These are phyloP conservation scores for Sipha flava DNA, from an alignment of 1,140 invertebrate genomes.

Conservation along the genomic window DNA sequence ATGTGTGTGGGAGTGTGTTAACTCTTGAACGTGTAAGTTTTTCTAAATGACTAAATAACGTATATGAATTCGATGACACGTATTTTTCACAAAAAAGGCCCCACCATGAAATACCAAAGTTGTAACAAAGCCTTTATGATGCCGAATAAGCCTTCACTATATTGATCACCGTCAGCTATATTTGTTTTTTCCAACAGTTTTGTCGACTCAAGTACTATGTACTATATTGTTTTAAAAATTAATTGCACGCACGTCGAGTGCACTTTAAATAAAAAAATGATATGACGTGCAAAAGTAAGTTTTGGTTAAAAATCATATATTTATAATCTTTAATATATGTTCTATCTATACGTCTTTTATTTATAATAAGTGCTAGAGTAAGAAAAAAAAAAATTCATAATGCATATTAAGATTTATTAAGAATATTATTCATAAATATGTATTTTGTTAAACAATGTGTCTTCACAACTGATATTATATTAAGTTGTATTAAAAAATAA, in stretches of 20 bases:
- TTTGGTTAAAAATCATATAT: background rate
- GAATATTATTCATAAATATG: no score
- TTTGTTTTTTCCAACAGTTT: background rate
- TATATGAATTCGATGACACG: background rate
- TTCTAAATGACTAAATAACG: background rate
- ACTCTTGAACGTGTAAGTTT: background rate
- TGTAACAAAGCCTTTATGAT: background rate
- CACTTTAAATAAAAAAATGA: background rate
- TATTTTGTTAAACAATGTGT: no score
- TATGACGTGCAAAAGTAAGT: background rate
- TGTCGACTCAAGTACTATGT: background rate
- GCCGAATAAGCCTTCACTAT: background rate
- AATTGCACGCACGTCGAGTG: background rate
- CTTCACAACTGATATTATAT: no score
- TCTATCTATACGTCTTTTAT: no score
- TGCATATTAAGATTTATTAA: no score
- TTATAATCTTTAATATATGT: no score
- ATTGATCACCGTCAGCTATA: background rate
- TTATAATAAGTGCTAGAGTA: no score
- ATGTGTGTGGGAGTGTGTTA: background rate
- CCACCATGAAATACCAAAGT: background rate
- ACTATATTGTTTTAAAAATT: background rate
- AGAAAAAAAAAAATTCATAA: no score
- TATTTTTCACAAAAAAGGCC: background rate
- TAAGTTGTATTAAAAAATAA: no score